A percentile compares a stretch with the other conserved stretches of the same genome.
phyloP scores from a whole-genome alignment of 2,888 invertebrate species.

The Drosophila niveifrons region DNA sequence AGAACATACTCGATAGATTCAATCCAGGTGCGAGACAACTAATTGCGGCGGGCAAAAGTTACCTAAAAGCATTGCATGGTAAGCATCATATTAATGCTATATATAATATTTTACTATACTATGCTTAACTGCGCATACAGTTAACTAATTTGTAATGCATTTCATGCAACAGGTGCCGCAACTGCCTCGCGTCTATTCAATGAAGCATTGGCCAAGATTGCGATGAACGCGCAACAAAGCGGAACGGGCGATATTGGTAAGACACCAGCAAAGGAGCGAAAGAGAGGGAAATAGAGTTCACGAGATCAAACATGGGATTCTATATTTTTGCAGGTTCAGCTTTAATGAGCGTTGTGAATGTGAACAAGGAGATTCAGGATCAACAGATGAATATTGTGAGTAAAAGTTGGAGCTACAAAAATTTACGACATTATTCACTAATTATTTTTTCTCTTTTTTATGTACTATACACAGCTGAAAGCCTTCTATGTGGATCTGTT shows the following conservation, averaged over 20 bases:
- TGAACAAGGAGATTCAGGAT: slow-evolving; percentile 96
- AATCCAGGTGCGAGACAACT: slow-evolving; percentile 97
- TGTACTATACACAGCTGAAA: slow-evolving; percentile 89
- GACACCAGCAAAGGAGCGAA: slow-evolving; percentile 28
- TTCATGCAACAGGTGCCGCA: slow-evolving; percentile 90
- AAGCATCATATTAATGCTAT: slow-evolving; percentile 85
- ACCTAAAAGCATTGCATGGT: slow-evolving; percentile 97
- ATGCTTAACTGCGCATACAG: slow-evolving; percentile 37
- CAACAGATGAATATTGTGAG: slow-evolving; percentile 98
- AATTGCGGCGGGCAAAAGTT: slow-evolving; percentile 97
- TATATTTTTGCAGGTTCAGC: slow-evolving; percentile 90
- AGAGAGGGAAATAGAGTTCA: neutral
- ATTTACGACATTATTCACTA: neutral
- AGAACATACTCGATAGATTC: slow-evolving; percentile 98
- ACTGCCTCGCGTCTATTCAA: slow-evolving; percentile 95
- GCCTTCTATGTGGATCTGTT: slow-evolving; percentile 97
- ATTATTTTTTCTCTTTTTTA: neutral
- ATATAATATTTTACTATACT: slow-evolving; percentile 10
- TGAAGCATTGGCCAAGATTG: slow-evolving; percentile 94
- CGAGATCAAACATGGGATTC: neutral
- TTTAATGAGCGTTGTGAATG: slow-evolving; percentile 96
- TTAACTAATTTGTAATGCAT: slow-evolving; percentile 68
- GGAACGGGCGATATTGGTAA: slow-evolving; percentile 96
- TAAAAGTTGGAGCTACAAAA: slow-evolving; percentile 67
- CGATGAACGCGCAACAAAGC: slow-evolving; percentile 95